phyloP scores from a whole-genome alignment of 2,888 invertebrate species.

The Tinea trinotella region DNA sequence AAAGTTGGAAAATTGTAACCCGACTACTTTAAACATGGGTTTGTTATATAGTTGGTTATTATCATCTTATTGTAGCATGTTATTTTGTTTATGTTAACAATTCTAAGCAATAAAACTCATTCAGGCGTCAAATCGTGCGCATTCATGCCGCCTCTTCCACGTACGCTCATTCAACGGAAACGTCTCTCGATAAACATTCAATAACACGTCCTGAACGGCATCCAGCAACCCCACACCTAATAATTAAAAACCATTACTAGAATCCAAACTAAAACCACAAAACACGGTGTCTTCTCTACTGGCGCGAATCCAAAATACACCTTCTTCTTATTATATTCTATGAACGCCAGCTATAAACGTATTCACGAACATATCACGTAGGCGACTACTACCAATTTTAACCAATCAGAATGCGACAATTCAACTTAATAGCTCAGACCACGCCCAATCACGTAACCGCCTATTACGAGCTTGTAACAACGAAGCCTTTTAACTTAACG shows the following conservation, averaged over 20 bases:
- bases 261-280: conserved; percentile 54
- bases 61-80: not conserved
- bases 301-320: conserved; percentile 63
- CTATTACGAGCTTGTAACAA: conserved; percentile 71
- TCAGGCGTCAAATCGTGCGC: conserved; percentile 11
- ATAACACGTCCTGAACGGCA: conserved; percentile 14
- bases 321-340: conserved; percentile 69
- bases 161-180: conserved; percentile 38
- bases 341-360: conserved; percentile 68
- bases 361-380: conserved; percentile 72
- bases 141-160: conserved; percentile 29
- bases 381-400: conserved; percentile 68
- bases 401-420: conserved; percentile 71
- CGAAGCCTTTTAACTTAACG: conserved; percentile 68
- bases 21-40: not conserved
- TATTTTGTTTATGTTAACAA: not conserved
- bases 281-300: conserved; percentile 49
- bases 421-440: conserved; percentile 68
- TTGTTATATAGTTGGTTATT: not conserved
- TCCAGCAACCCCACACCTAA: conserved; percentile 30
- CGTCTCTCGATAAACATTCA: conserved; percentile 23
- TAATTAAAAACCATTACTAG: conserved; percentile 60
- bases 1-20: too few relatives aligned
- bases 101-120: conserved; percentile 17
- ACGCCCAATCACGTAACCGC: conserved; percentile 73